Evolutionary conservation across 2,797 vertebrate species (phyloP).

Genomic region (Mus caroli): DNA sequence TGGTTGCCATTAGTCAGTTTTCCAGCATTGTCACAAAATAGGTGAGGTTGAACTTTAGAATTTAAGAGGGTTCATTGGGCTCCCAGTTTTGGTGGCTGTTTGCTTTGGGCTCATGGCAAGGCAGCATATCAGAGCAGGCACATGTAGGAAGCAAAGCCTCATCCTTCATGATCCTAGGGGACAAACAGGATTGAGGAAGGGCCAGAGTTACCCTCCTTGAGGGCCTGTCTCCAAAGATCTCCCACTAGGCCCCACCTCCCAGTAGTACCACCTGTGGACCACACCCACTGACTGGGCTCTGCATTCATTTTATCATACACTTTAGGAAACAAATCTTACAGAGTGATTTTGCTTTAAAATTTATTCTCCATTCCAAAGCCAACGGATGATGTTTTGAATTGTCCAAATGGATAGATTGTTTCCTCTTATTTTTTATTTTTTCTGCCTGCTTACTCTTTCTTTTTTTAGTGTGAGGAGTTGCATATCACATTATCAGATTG

Average conservation of each 20-base stretch:
- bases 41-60: not conserved
- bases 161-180: not conserved
- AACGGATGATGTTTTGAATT: slow-evolving; percentile 4
- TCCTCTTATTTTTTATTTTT: not conserved
- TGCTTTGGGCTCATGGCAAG: not conserved
- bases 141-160: not conserved
- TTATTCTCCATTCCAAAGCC: slow-evolving; percentile 20
- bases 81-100: not conserved
- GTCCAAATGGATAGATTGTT: not conserved
- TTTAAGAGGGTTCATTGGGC: not conserved
- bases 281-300: not conserved
- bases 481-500: not conserved
- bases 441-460: not conserved
- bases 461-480: not conserved
- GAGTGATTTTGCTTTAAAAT: slow-evolving; percentile 22
- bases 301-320: not conserved
- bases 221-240: not conserved
- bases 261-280: not conserved
- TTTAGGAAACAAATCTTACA: not conserved
- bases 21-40: not conserved
- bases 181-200: not conserved
- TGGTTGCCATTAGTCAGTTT: not conserved
- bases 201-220: not conserved
- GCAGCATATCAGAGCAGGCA: not conserved
- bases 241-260: not conserved